Evolutionary conservation across 2,113 vertebrate species (phyloP).

Genomic region (Corythornis vintsioides): DNA sequence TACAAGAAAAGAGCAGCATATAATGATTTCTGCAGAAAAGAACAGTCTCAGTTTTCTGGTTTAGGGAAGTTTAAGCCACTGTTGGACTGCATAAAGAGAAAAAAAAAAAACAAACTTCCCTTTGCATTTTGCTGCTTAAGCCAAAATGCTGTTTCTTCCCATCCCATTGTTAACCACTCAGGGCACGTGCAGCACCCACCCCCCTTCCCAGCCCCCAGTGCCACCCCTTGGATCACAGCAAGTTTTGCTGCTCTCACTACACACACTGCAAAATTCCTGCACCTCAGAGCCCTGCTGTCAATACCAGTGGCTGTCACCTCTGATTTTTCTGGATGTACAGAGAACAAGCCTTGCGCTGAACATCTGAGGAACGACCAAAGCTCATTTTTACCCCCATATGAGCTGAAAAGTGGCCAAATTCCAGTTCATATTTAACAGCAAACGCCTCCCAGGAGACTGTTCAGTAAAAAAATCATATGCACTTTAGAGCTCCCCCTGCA

Average conservation of each 20-base stretch:
- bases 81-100: not conserved
- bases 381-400: not conserved
- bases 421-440: not conserved
- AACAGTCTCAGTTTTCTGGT: not conserved
- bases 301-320: not conserved
- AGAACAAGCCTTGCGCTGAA: not conserved
- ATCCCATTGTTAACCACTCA: not conserved
- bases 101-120: constrained; percentile 9
- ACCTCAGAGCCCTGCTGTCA: not conserved
- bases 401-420: not conserved
- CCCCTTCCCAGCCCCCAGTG: not conserved
- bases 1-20: not conserved
- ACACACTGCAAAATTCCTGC: not conserved
- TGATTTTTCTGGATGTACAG: not conserved
- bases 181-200: not conserved
- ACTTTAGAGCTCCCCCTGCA: not conserved
- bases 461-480: not conserved
- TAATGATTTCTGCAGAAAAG: not conserved
- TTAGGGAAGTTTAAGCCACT: constrained; percentile 8
- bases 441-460: not conserved
- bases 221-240: not conserved
- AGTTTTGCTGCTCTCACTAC: not conserved
- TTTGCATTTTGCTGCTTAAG: constrained; percentile 27
- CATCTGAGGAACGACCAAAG: accelerated
- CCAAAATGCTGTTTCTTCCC: constrained; percentile 6